Percentiles rank a stretch among this genome's conserved stretches.
These are phyloP conservation scores for Pseudopipra pipra DNA, from an alignment of 2,113 vertebrate species.

Conservation along the genomic window DNA sequence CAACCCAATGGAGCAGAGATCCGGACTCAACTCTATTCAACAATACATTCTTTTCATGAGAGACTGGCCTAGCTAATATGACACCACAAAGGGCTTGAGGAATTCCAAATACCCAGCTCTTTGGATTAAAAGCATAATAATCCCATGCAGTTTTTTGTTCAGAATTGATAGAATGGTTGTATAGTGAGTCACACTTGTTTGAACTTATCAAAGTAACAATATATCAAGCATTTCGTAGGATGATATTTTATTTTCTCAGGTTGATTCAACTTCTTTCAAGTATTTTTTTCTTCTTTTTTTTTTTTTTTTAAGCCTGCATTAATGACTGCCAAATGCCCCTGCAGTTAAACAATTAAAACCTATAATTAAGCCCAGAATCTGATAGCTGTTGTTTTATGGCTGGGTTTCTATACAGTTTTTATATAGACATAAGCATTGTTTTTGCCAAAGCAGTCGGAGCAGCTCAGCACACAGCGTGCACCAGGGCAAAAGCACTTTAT, in stretches of 20 bases:
- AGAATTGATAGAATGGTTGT: constrained; percentile 71
- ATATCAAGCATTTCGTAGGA: constrained; percentile 60
- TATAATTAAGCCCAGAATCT: constrained; percentile 18
- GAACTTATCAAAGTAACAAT: constrained; percentile 72
- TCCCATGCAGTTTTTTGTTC: constrained; percentile 74
- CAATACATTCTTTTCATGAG: constrained; percentile 74
- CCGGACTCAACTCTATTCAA: constrained; percentile 70
- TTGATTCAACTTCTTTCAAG: constrained; percentile 50
- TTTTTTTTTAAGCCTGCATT: background rate
- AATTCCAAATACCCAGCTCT: constrained; percentile 73
- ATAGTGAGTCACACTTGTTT: constrained; percentile 72
- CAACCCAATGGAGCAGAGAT: constrained; percentile 70
- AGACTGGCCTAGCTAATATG: constrained; percentile 69
- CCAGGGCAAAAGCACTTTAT: background rate
- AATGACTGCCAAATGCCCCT: constrained; percentile 39
- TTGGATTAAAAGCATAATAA: constrained; percentile 76
- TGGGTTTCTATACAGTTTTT: background rate
- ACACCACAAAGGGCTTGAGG: constrained; percentile 69
- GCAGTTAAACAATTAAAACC: constrained; percentile 55
- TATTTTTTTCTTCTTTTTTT: background rate
- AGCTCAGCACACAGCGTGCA: background rate
- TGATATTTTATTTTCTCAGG: constrained; percentile 53
- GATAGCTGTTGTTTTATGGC: background rate
- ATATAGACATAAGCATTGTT: background rate
- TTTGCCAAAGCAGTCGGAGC: background rate